phyloP scores from a whole-genome alignment of 2,888 invertebrate genomes.

The Ochropleura plecta region DNA sequence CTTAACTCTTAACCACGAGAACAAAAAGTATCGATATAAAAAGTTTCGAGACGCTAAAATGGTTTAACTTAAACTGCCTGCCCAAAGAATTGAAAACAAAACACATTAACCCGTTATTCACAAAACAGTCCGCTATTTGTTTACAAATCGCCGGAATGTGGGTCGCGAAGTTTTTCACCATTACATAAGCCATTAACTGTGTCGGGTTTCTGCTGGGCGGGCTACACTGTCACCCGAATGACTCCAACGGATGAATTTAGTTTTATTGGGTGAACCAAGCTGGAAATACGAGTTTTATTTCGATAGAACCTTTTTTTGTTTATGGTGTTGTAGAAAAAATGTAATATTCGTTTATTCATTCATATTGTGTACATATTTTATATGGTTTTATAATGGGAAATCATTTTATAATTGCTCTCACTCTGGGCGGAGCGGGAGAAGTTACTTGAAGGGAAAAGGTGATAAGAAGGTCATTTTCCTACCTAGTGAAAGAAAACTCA shows the following conservation, averaged over 20 bases:
- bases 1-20: no score
- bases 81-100: slow-evolving; percentile 3
- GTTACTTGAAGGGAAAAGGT: no score
- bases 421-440: no score
- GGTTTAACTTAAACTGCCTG: neutral
- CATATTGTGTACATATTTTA: no score
- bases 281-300: slow-evolving; percentile 14
- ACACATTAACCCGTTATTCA: slow-evolving; percentile 1
- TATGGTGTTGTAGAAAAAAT: neutral
- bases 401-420: no score
- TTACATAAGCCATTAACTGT: slow-evolving; percentile 42
- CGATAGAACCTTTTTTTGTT: neutral
- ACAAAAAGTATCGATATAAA: neutral
- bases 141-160: slow-evolving; percentile 33
- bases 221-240: slow-evolving; percentile 13
- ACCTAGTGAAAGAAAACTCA: no score
- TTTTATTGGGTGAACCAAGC: slow-evolving; percentile 14
- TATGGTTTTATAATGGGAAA: no score
- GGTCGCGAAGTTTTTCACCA: slow-evolving; percentile 37
- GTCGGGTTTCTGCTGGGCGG: slow-evolving; percentile 31
- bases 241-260: slow-evolving; percentile 24
- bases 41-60: neutral
- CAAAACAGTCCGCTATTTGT: slow-evolving; percentile 28
- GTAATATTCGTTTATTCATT: no score
- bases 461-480: no score